phyloP scores from a whole-genome alignment of 2,888 invertebrate species.

The Eupithecia pulchellata region DNA sequence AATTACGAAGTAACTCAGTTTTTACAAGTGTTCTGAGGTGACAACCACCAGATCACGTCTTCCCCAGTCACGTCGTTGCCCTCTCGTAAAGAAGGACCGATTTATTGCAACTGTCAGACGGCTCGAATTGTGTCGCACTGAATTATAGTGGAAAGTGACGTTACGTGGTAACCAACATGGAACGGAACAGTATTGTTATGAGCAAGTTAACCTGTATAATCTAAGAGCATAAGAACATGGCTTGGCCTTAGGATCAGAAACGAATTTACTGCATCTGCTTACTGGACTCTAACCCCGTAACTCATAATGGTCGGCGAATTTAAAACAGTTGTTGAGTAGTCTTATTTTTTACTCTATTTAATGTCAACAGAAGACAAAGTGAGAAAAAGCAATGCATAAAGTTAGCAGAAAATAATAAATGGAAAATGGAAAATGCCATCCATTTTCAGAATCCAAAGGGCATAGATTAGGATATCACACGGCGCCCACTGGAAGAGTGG shows the following conservation, averaged over 20 bases:
- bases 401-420: no score
- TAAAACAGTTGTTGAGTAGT: no score
- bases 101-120: conserved; percentile 63
- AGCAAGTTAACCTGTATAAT: neutral
- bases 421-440: no score
- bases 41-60: conserved; percentile 40
- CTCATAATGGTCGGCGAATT: no score
- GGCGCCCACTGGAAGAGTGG: no score
- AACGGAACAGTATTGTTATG: neutral
- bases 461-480: no score
- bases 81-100: conserved; percentile 63
- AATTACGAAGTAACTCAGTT: neutral
- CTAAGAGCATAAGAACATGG: neutral
- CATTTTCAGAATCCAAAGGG: neutral
- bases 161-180: conserved; percentile 23
- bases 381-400: no score
- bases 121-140: conserved; percentile 58
- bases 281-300: no score
- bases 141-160: conserved; percentile 63
- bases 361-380: no score
- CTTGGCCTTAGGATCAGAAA: neutral
- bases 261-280: neutral
- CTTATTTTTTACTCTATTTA: no score
- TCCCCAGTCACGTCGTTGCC: conserved; percentile 64
- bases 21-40: conserved; percentile 21